Conservation (phyloP, 92 coral and sea anemone genomes). For the Paragorgia papillata region DNA sequence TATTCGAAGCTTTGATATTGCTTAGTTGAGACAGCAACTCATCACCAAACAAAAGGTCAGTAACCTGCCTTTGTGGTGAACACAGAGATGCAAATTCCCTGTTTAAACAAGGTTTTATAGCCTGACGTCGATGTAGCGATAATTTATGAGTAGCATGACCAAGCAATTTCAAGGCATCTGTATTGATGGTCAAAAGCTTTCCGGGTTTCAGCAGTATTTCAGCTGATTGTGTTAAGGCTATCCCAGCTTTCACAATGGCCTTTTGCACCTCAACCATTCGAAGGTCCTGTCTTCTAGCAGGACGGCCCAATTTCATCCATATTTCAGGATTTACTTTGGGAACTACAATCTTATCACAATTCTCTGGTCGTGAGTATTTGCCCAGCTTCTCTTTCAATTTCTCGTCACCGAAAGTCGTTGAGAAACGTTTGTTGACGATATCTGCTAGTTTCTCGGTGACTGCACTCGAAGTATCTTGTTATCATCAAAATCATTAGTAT, state of each 20-base stretch:
- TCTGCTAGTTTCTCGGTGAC: no score
- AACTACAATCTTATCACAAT: no score
- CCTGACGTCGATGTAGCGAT: constrained; percentile 45
- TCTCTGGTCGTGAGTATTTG: no score
- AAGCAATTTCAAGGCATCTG: constrained; percentile 51
- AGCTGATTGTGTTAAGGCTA: constrained; percentile 27
- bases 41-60: constrained; percentile 51
- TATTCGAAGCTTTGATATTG: constrained; percentile 40
- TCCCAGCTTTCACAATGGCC: constrained; percentile 35
- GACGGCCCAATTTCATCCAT: constrained; percentile 37
- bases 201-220: constrained; percentile 28
- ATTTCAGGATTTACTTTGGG: no score
- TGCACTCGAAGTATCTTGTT: no score
- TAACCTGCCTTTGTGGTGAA: constrained; percentile 47
- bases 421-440: no score
- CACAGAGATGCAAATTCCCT: constrained; percentile 31
- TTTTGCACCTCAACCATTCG: constrained; percentile 27
- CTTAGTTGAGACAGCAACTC: constrained; percentile 48
- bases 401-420: no score
- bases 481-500: no score
- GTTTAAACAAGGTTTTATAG: constrained; percentile 61
- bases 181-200: constrained; percentile 34
- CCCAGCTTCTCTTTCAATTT: no score
- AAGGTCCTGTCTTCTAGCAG: constrained; percentile 31
- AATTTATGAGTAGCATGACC: constrained; percentile 45